phyloP scores from a whole-genome alignment of 1,140 invertebrate species.

The Zaprionus tsacasi region DNA sequence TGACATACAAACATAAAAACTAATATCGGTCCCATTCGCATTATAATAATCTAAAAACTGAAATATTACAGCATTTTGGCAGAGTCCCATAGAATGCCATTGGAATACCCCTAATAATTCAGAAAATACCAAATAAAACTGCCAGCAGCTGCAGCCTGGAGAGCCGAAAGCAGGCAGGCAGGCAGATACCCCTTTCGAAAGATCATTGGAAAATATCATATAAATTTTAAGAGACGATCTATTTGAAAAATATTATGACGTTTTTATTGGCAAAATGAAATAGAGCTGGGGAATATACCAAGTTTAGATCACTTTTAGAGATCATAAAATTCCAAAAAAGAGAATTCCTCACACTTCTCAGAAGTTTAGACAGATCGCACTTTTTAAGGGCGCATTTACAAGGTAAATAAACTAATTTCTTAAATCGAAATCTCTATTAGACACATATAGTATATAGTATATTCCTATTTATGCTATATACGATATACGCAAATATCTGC shows the following conservation, averaged over 20 bases:
- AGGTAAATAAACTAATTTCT: conserved; percentile 31
- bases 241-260: conserved; percentile 6
- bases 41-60: conserved; percentile 7
- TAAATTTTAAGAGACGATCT: neutral
- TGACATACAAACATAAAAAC: conserved; percentile 11
- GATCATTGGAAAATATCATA: neutral
- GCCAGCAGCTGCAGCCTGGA: conserved; percentile 40
- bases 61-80: conserved; percentile 45
- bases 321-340: neutral
- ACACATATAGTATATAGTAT: conserved; percentile 10
- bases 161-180: neutral
- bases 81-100: conserved; percentile 30
- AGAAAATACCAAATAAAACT: conserved; percentile 15
- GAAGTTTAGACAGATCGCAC: conserved; percentile 2
- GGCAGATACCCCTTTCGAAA: neutral
- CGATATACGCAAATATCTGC: conserved; percentile 5
- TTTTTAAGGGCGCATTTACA: conserved; percentile 58
- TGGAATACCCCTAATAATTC: conserved; percentile 10
- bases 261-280: neutral
- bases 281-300: neutral
- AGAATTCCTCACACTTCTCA: conserved; percentile 1
- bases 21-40: conserved; percentile 1
- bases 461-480: conserved; percentile 3
- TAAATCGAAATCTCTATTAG: conserved; percentile 26
- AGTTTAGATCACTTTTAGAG: neutral